phyloP scores from a whole-genome alignment of 2,888 invertebrate genomes.

The Zeuzera pyrina region DNA sequence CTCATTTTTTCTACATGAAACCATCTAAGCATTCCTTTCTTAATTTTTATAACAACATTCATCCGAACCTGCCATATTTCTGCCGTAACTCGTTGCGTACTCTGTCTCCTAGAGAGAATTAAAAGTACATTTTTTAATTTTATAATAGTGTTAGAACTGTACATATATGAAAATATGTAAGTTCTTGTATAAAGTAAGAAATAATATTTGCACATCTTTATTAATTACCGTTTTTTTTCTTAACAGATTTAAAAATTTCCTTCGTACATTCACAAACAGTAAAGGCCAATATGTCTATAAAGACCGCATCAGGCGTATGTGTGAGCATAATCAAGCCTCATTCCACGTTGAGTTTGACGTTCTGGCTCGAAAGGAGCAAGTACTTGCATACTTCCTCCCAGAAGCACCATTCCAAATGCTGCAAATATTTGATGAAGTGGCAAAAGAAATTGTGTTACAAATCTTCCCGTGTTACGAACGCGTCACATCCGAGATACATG shows the following conservation, averaged over 20 bases:
- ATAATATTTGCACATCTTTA: too few species aligned
- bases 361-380: conserved; percentile 91
- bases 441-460: conserved; percentile 92
- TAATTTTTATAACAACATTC: too few species aligned
- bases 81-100: too few species aligned
- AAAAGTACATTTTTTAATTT: too few species aligned
- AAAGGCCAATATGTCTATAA: conserved; percentile 92
- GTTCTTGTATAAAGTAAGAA: too few species aligned
- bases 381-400: conserved; percentile 96
- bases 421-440: conserved; percentile 95
- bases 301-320: conserved; percentile 95
- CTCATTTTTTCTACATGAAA: too few species aligned
- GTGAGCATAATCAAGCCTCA: conserved; percentile 91
- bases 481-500: conserved; percentile 94
- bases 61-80: too few species aligned
- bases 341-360: conserved; percentile 95
- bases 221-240: too few species aligned
- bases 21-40: too few species aligned
- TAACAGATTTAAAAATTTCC: conserved; percentile 86
- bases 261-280: conserved; percentile 90
- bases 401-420: conserved; percentile 98
- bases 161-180: too few species aligned
- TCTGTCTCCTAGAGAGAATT: too few species aligned
- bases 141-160: too few species aligned
- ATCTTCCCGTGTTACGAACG: conserved; percentile 97